Conservation (phyloP, 2,113 vertebrate genomes). For the Epinephelus moara region DNA sequence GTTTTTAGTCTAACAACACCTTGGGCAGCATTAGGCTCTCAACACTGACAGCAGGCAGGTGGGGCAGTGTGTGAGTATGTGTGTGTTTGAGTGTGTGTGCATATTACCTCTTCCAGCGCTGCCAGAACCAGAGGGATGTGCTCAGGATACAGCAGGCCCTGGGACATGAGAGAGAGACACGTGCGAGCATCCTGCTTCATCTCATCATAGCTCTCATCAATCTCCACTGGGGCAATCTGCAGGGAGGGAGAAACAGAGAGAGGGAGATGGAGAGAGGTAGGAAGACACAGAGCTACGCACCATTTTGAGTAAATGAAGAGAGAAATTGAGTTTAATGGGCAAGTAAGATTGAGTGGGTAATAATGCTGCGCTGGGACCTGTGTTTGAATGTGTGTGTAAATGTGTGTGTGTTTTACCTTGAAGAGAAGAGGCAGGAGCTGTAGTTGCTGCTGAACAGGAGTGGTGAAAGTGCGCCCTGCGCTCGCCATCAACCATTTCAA, state of each 20-base stretch:
- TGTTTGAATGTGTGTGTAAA: slow-evolving; percentile 35
- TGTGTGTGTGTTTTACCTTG: slow-evolving; percentile 86
- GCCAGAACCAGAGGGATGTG: slow-evolving; percentile 96
- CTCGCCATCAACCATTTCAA: slow-evolving; percentile 99
- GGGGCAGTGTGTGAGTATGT: slow-evolving; percentile 23
- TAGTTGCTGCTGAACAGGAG: slow-evolving; percentile 93
- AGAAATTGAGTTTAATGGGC: slow-evolving; percentile 83
- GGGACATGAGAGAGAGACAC: slow-evolving; percentile 98
- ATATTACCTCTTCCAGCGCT: slow-evolving; percentile 90
- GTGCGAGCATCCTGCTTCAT: slow-evolving; percentile 98
- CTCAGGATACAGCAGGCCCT: slow-evolving; percentile 95
- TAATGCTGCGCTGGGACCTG: slow-evolving; percentile 74
- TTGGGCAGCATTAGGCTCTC: slow-evolving; percentile 36
- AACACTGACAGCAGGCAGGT: slow-evolving; percentile 54
- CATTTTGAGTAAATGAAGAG: slow-evolving; percentile 83
- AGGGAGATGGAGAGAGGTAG: slow-evolving; percentile 56
- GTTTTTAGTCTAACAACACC: slow-evolving; percentile 58
- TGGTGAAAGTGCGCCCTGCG: slow-evolving; percentile 94
- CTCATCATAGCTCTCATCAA: slow-evolving; percentile 98
- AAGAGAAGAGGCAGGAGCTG: slow-evolving; percentile 96
- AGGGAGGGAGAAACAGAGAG: slow-evolving; percentile 49
- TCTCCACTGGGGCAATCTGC: slow-evolving; percentile 98
- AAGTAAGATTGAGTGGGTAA: slow-evolving; percentile 83
- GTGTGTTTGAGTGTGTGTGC: slow-evolving; percentile 27
- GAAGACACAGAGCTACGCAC: slow-evolving; percentile 70